phyloP scores from a whole-genome alignment of 35 echinoderm and acorn worm species.

The Apostichopus californicus region DNA sequence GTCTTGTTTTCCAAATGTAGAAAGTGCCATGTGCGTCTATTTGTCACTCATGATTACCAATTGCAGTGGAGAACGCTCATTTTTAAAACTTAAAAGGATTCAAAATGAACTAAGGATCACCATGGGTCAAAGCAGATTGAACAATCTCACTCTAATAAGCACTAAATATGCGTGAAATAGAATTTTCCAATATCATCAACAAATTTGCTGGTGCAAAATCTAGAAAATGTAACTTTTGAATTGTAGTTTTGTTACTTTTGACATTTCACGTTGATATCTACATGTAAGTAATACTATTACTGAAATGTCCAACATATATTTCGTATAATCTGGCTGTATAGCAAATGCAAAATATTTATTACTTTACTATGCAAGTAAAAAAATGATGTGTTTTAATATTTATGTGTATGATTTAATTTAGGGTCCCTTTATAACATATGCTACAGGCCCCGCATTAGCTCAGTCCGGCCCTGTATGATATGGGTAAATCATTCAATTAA shows the following conservation, averaged over 20 bases:
- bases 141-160: conserved; percentile 9
- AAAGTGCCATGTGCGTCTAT: neutral
- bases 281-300: no score
- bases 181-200: neutral
- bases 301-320: no score
- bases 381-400: no score
- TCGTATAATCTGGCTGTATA: neutral
- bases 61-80: neutral
- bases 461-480: no score
- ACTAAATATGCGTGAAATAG: neutral
- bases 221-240: neutral
- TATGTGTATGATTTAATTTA: no score
- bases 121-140: conserved; percentile 4
- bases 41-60: conserved; percentile 25
- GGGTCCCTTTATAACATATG: no score
- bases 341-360: neutral
- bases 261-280: neutral
- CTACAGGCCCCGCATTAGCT: no score
- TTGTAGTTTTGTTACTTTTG: conserved; percentile 12
- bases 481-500: no score
- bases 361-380: no score
- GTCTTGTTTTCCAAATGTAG: neutral
- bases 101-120: neutral
- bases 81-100: neutral
- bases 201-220: neutral